These are phyloP conservation scores for Casuarius casuarius DNA, from an alignment of 2,113 vertebrate species.

Conservation along the genomic window DNA sequence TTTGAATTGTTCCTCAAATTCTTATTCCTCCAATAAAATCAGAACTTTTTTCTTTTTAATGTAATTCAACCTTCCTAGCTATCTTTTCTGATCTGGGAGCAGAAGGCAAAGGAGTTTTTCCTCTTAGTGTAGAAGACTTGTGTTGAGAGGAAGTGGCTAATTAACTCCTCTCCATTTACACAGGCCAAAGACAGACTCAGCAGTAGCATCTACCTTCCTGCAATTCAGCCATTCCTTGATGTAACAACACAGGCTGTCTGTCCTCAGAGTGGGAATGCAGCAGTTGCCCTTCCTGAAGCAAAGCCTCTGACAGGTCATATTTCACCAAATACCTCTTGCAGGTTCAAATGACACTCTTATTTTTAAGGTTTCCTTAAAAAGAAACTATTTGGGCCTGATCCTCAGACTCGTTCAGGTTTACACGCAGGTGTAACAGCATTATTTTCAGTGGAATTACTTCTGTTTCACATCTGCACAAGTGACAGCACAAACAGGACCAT, in stretches of 20 bases:
- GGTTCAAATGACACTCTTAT: not conserved
- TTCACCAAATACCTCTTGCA: not conserved
- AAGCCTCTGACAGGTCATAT: not conserved
- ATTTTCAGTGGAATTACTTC: not conserved
- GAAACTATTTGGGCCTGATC: not conserved
- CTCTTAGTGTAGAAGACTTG: not conserved
- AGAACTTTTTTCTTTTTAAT: not conserved
- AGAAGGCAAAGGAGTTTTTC: not conserved
- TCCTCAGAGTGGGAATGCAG: not conserved
- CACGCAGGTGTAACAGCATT: rapidly evolving
- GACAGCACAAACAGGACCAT: not conserved
- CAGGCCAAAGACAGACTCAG: not conserved
- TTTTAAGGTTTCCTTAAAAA: not conserved
- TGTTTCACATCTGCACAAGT: not conserved
- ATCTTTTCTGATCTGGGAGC: not conserved
- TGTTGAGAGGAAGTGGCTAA: not conserved
- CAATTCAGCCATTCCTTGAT: not conserved
- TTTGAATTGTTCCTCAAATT: not conserved
- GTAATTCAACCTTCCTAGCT: not conserved
- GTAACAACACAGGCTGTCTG: not conserved
- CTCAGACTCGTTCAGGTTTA: not conserved
- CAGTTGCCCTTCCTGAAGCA: not conserved
- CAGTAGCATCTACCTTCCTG: not conserved
- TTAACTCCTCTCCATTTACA: not conserved
- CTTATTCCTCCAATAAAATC: not conserved